Percentiles rank a stretch among this genome's conserved stretches.
Evolutionary conservation across 2,113 vertebrate species (phyloP).

Genomic region (Pelobates fuscus): DNA sequence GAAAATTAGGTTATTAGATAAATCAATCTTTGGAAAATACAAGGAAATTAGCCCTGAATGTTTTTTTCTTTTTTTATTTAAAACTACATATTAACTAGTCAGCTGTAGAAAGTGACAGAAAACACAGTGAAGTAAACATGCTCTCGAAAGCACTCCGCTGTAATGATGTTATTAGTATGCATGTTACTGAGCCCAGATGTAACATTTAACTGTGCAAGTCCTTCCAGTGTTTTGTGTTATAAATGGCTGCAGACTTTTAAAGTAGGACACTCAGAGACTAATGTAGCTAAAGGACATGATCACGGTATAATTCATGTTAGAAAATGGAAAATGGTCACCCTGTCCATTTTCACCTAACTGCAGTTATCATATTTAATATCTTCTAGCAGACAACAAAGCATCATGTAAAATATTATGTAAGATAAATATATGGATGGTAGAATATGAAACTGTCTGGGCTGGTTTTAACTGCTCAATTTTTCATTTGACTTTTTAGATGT

Average conservation of each 20-base stretch:
- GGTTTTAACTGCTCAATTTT: too few species aligned
- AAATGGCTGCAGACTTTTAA: conserved; percentile 81
- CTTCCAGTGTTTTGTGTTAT: conserved; percentile 81
- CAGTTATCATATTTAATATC: conserved; percentile 64
- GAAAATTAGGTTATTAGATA: conserved; percentile 86
- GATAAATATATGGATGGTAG: not conserved
- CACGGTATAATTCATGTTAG: conserved; percentile 72
- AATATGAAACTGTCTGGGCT: too few species aligned
- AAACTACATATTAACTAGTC: conserved; percentile 87
- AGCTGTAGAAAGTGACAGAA: conserved; percentile 84
- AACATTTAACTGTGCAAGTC: conserved; percentile 90
- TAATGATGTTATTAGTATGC: conserved; percentile 96
- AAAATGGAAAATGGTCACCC: conserved; percentile 75
- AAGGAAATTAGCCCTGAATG: conserved; percentile 89
- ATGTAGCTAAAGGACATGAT: conserved; percentile 63
- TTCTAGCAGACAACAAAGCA: conserved; percentile 68
- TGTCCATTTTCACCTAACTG: conserved; percentile 66
- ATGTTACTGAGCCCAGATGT: conserved; percentile 92
- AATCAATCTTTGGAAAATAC: conserved; percentile 92
- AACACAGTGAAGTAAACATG: conserved; percentile 89
- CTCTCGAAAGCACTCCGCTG: conserved; percentile 84
- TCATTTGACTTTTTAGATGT: too few species aligned
- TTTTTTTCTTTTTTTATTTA: conserved; percentile 93
- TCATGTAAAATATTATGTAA: conserved; percentile 27
- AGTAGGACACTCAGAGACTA: conserved; percentile 73